A percentile compares a stretch with the other conserved stretches of the same genome.
phyloP scores from a whole-genome alignment of 2,797 vertebrate genomes.

The Dicrostonyx torquatus region DNA sequence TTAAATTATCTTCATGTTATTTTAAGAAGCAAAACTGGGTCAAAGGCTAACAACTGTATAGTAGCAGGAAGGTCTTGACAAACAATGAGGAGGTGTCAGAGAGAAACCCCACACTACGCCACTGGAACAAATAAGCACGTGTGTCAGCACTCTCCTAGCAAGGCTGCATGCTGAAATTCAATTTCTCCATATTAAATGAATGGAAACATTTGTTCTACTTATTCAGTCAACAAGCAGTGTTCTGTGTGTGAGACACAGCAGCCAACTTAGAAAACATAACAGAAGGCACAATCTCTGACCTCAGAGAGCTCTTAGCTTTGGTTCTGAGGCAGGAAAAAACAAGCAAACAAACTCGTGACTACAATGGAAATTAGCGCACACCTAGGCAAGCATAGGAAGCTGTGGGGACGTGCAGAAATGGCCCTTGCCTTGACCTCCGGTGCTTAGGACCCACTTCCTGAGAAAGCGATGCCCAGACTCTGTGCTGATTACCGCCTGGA shows the following conservation, averaged over 20 bases:
- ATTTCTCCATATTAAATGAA: constrained; percentile 7
- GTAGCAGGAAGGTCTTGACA: neutral
- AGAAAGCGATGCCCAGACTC: neutral
- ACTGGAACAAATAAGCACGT: neutral
- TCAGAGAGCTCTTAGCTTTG: neutral
- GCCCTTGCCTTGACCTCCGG: neutral
- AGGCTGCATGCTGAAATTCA: neutral
- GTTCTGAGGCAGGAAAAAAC: neutral
- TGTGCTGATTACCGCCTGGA: neutral
- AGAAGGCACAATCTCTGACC: constrained; percentile 2
- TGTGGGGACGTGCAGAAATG: neutral
- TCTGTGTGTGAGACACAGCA: neutral
- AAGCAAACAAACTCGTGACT: neutral
- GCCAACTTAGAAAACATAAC: neutral
- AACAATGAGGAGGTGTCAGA: neutral
- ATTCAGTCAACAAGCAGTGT: constrained; percentile 6
- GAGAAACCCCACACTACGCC: neutral
- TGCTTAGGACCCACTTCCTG: neutral
- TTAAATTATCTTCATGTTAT: constrained; percentile 24
- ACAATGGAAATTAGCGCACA: neutral
- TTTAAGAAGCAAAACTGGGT: neutral
- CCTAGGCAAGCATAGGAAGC: neutral
- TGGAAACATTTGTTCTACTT: neutral
- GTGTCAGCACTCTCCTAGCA: neutral
- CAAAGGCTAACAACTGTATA: constrained; percentile 1